These are phyloP conservation scores for Trichacis sp. DNA, from an alignment of 2,888 invertebrate species.

Conservation along the genomic window DNA sequence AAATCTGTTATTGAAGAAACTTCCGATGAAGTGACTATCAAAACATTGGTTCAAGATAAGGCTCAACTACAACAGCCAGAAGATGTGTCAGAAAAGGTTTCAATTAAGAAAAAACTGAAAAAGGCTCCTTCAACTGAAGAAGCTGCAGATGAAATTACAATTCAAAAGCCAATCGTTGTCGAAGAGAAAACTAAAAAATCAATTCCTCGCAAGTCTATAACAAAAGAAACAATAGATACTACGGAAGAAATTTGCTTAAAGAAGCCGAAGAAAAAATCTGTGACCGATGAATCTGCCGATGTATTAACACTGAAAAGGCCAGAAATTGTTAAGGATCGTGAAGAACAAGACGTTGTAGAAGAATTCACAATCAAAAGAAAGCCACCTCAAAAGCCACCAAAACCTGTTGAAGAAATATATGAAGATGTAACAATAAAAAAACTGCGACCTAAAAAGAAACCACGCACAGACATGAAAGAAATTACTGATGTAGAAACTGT, in stretches of 20 bases:
- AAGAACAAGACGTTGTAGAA: constrained; percentile 64
- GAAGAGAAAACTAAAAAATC: no score
- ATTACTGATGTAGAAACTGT: constrained; percentile 82
- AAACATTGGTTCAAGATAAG: no score
- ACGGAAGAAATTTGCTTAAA: constrained; percentile 44
- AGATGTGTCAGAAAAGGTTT: constrained; percentile 44
- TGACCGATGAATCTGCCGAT: constrained; percentile 51
- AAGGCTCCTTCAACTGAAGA: constrained; percentile 57
- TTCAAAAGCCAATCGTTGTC: constrained; percentile 9
- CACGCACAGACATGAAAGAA: constrained; percentile 78
- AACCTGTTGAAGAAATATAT: constrained; percentile 73
- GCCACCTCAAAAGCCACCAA: constrained; percentile 62
- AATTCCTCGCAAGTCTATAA: no score
- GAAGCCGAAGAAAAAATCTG: constrained; percentile 49
- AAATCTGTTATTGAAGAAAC: constrained; percentile 49
- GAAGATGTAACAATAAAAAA: constrained; percentile 82
- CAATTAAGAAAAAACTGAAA: constrained; percentile 50
- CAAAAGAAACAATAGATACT: constrained; percentile 55
- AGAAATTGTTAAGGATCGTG: constrained; percentile 20
- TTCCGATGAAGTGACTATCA: constrained; percentile 42
- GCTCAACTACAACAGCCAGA: no score
- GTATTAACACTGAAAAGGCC: constrained; percentile 43
- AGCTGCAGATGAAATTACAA: constrained; percentile 56
- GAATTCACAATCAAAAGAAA: constrained; percentile 72
- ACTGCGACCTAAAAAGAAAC: constrained; percentile 77